Evolutionary conservation across 2,113 vertebrate genomes (phyloP).

Genomic region (Crotalus tigris): DNA sequence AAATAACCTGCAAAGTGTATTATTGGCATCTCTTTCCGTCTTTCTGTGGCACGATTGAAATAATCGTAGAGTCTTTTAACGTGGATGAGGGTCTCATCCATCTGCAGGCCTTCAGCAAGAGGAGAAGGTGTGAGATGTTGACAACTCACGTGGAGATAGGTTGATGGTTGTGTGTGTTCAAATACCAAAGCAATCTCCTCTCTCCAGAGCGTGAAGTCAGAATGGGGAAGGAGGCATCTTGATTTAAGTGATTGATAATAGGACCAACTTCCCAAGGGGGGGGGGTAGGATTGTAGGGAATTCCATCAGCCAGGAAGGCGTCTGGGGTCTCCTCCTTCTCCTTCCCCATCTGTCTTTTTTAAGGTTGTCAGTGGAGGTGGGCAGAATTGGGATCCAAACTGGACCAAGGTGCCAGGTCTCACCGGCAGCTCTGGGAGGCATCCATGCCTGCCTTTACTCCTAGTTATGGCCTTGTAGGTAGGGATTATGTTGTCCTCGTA

Average conservation of each 20-base stretch:
- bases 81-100: not conserved
- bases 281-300: not conserved
- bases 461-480: not conserved
- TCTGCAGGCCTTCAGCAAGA: no score
- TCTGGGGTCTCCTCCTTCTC: not conserved
- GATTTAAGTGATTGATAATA: not conserved
- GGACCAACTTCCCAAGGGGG: not conserved
- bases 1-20: not conserved
- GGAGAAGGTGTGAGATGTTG: not conserved
- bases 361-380: not conserved
- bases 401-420: not conserved
- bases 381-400: not conserved
- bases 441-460: not conserved
- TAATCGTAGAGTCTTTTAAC: not conserved
- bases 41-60: not conserved
- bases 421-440: not conserved
- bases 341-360: not conserved
- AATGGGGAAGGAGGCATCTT: not conserved
- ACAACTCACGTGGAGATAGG: not conserved
- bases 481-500: not conserved
- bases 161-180: not conserved
- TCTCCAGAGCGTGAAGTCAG: not conserved
- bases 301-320: not conserved
- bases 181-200: not conserved
- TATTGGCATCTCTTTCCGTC: not conserved